Percentiles rank a stretch among this genome's conserved stretches.
These are phyloP conservation scores for Operophtera brumata DNA, from an alignment of 2,888 invertebrate species.

Conservation along the genomic window DNA sequence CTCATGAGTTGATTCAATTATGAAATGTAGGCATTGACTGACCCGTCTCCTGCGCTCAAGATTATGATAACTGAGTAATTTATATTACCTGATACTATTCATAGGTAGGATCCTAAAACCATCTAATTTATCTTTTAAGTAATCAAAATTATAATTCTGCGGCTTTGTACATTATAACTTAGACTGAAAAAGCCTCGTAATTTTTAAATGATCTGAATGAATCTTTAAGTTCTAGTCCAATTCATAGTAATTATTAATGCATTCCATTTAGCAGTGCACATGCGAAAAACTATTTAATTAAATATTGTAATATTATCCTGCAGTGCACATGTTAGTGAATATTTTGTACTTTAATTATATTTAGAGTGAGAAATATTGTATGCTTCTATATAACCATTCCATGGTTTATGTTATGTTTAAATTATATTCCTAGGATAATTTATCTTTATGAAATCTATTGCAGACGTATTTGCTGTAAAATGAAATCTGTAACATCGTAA, in stretches of 20 bases:
- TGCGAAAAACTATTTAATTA: neutral
- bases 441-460: too few species aligned
- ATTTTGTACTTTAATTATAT: neutral
- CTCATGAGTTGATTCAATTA: too few species aligned
- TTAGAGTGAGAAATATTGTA: too few species aligned
- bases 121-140: neutral
- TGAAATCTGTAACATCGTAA: too few species aligned
- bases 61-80: too few species aligned
- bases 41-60: too few species aligned
- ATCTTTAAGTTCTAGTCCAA: conserved; percentile 43
- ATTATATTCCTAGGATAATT: too few species aligned
- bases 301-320: neutral
- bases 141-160: conserved; percentile 1
- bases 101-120: neutral
- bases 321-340: conserved; percentile 1
- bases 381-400: too few species aligned
- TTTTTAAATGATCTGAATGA: conserved; percentile 14
- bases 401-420: too few species aligned
- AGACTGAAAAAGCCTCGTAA: conserved; percentile 28
- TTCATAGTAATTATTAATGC: conserved; percentile 28
- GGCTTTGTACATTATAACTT: conserved; percentile 14
- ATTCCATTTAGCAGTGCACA: conserved; percentile 20
- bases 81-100: too few species aligned
- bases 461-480: too few species aligned
- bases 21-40: too few species aligned